Percentiles rank a stretch among this genome's conserved stretches.
These are phyloP conservation scores for Oreocharis arfaki DNA, from an alignment of 2,113 vertebrate genomes.

Conservation along the genomic window DNA sequence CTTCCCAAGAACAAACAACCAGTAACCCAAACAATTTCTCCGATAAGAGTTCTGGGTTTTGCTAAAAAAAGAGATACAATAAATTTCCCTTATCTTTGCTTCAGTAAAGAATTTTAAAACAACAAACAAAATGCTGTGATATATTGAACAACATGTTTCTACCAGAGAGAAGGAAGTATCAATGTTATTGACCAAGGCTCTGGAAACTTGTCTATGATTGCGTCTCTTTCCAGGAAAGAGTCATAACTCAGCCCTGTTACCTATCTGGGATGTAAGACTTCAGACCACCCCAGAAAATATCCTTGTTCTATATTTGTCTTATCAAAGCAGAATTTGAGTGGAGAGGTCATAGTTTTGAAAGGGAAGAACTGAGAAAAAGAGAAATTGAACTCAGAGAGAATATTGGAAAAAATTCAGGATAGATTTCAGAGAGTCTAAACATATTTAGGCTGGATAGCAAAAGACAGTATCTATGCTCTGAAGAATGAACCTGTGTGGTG, in stretches of 20 bases:
- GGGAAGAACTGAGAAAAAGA: background rate
- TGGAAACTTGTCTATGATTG: background rate
- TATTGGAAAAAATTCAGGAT: background rate
- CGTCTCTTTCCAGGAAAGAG: background rate
- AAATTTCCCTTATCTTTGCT: slow-evolving; percentile 42
- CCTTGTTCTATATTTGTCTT: background rate
- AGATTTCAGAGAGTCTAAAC: background rate
- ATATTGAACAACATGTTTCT: background rate
- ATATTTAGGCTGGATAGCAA: background rate
- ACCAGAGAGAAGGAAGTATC: background rate
- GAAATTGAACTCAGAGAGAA: background rate
- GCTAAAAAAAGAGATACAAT: slow-evolving; percentile 1
- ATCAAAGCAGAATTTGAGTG: background rate
- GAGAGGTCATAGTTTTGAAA: background rate
- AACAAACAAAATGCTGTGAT: slow-evolving; percentile 4
- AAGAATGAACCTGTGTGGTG: background rate
- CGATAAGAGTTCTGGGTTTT: background rate
- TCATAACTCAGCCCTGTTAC: background rate
- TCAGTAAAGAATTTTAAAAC: slow-evolving; percentile 24
- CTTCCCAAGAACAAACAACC: background rate
- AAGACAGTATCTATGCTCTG: background rate
- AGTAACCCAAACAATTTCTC: background rate
- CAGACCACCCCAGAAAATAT: background rate
- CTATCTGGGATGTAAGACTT: background rate
- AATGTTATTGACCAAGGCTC: background rate